Evolutionary conservation across 1,140 invertebrate species (phyloP), one percentile per base, ranked within the genome.

Genomic region (Teleogryllus occipitalis): DNA sequence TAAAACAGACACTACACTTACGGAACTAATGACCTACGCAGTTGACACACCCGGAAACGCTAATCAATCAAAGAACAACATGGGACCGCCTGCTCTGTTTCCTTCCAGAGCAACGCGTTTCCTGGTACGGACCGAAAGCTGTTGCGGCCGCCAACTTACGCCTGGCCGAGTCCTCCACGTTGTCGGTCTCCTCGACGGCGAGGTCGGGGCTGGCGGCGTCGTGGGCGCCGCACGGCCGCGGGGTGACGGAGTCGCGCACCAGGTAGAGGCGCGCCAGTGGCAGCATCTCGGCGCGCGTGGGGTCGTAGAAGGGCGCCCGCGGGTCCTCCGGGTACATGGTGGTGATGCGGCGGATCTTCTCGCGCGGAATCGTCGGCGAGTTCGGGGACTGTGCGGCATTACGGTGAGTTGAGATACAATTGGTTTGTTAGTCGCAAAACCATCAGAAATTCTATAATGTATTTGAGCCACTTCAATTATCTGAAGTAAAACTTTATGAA

Each of bases 301-400:
- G 90, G 83, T 97, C 93, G 86, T 96, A 98, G 86, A 99, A 99
- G 0, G 97, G 97, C 0, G 96, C 93, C 80, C 94, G 89, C 0
- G 92, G 92, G 86, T 98, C 93, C 84, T 95, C 94, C 0, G 96
- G 96, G 85, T 93, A 94, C 82, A 91, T 92, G 4, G 93, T 93
- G 0, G 95, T 98, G 79, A 99, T 98, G 46, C 91, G 90, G 81
- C 92, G 92, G 88, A 99, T 98, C 82, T 92, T 91, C 86, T 98
- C 95, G 47, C 92, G 91, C 0, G 97, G 97, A 18, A 90, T 88
- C 0, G 96, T 96, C 81, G 96, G 94, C 0, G 91, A 87, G 84
- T 98, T 97, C 0, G 93, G 92, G 0, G 95, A 96, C 94, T 95
- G 84, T 78, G 86, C 84, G 82, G 47, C 79, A 78, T 65, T 65